These are phyloP conservation scores for Microctonus brassicae DNA, from an alignment of 2,888 invertebrate genomes.

Conservation along the genomic window DNA sequence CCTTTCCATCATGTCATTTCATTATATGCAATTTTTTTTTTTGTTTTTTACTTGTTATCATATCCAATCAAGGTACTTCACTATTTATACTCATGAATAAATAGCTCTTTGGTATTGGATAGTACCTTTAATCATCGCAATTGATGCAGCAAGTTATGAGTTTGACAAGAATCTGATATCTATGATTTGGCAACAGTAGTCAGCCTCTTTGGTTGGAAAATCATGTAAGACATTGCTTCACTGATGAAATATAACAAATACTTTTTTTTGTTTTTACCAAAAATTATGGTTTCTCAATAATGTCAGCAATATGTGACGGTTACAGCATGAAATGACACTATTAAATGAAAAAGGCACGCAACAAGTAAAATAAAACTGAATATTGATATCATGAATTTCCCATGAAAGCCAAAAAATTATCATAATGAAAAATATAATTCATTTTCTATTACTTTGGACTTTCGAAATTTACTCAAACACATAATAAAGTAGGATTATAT, in stretches of 20 bases:
- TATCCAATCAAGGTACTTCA: conserved; percentile 43
- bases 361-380: background rate
- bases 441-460: background rate
- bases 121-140: conserved; percentile 50
- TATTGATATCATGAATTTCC: no score
- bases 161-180: conserved; percentile 47
- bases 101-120: conserved; percentile 55
- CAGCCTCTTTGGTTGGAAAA: conserved; percentile 66
- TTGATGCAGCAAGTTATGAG: conserved; percentile 31
- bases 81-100: conserved; percentile 50
- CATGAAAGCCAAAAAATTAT: no score
- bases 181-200: conserved; percentile 68
- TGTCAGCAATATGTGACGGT: background rate
- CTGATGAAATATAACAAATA: conserved; percentile 33
- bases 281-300: background rate
- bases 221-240: conserved; percentile 41
- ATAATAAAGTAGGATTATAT: conserved; percentile 4
- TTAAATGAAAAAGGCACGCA: background rate
- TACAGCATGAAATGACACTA: background rate
- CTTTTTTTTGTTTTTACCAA: background rate
- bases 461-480: background rate
- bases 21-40: conserved; percentile 10
- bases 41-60: conserved; percentile 43
- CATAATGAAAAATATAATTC: no score
- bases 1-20: conserved; percentile 50